Percentiles rank a stretch among this genome's conserved stretches.
Conservation (phyloP, 1,140 invertebrate species). For the Liolophura sinensis region DNA sequence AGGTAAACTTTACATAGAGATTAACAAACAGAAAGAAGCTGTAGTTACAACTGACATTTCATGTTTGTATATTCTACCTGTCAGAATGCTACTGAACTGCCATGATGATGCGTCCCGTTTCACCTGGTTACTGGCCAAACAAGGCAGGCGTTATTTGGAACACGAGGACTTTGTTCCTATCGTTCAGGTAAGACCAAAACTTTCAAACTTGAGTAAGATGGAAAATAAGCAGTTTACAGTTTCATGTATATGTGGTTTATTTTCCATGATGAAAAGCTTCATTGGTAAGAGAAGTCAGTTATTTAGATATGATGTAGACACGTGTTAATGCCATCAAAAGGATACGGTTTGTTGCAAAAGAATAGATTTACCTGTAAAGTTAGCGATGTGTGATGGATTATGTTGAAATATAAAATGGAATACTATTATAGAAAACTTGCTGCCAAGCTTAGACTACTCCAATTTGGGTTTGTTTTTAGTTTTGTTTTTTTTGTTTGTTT, state of each 20-base stretch:
- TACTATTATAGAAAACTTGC: no score
- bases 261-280: background rate
- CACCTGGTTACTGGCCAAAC: constrained; percentile 65
- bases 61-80: background rate
- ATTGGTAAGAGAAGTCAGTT: background rate
- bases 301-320: background rate
- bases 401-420: no score
- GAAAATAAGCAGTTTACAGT: background rate
- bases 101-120: constrained; percentile 91
- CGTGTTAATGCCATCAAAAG: no score
- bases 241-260: background rate
- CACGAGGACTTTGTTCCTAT: constrained; percentile 85
- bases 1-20: no score
- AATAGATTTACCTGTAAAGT: no score
- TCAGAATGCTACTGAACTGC: constrained; percentile 38
- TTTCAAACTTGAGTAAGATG: background rate
- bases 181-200: constrained; percentile 58
- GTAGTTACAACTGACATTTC: no score
- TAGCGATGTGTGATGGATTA: no score
- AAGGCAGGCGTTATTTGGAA: constrained; percentile 61
- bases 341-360: no score
- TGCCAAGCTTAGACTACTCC: no score
- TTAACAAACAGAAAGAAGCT: no score
- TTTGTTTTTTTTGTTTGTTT: no score
- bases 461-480: no score